Evolutionary conservation across 2,888 invertebrate species (phyloP), one percentile per base, ranked within the genome.

Genomic region (Brachycybe producta): DNA sequence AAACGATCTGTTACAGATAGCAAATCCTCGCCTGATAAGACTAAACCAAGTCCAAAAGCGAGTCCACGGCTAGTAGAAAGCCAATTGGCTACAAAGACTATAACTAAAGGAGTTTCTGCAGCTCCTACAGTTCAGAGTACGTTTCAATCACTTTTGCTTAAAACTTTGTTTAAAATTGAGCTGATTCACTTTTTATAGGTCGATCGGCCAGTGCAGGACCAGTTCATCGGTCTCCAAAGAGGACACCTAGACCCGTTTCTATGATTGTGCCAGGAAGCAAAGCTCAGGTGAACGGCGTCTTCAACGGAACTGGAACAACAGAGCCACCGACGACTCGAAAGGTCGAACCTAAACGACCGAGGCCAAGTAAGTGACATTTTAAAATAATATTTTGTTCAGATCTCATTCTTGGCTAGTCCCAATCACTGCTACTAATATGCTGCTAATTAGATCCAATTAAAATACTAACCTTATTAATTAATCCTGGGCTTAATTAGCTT

Each of bases 311-410:
- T 19, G 21, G 28, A 27, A 42, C 42, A 5, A 27, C 47, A 19
- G 47, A 24, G 11, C 23, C 47, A 38, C 23, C 38, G 24, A 11
- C 11, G 32, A 5, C 23, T 41, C 15, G 34, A 13, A 49, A 49
- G 24, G 28, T 49, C 23, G 49, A 35, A n/a, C 24, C 30, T 30
- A 52, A 52, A 28, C 41, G 47, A 21, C 48, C 48, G 17, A 40
- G 52, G 17, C 52, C 52, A 26, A 52, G 52, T 52, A 52, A 50
- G 49, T 19, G 8, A n/a, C n/a, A n/a, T n/a, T n/a, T n/a, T n/a
- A n/a, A 42, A 42, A 42, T 27, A 26, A 26, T 17, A 17, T n/a
- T n/a, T n/a, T n/a, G n/a, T n/a, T n/a, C n/a, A n/a, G 35, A 23
- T 2, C 19, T 8, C 47, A 2, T 47, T 28, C 30, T 32, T 43